Percentiles rank a stretch among this genome's conserved stretches.
Evolutionary conservation across 2,113 vertebrate genomes (phyloP).

Genomic region (Corythaeola cristata): DNA sequence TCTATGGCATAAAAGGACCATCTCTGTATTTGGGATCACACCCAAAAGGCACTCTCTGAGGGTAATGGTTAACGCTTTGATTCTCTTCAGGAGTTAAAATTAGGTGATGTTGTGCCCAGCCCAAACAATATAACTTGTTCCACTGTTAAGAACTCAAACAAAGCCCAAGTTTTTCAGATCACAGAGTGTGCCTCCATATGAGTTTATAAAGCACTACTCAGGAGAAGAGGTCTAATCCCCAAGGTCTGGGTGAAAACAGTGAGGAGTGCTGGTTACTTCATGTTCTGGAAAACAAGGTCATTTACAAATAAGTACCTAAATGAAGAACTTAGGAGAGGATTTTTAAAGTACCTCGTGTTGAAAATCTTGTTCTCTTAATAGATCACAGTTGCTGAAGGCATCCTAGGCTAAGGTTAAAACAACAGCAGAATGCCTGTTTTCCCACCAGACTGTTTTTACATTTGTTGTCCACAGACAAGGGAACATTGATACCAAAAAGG

Average conservation of each 20-base stretch:
- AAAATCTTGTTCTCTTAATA: not conserved
- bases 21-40: not conserved
- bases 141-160: not conserved
- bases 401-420: not conserved
- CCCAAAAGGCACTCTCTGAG: not conserved
- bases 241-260: not conserved
- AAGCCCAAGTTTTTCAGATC: not conserved
- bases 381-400: not conserved
- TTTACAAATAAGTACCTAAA: not conserved
- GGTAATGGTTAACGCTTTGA: not conserved
- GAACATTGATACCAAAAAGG: not conserved
- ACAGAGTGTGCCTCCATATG: not conserved
- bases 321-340: not conserved
- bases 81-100: not conserved
- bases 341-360: not conserved
- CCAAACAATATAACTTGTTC: not conserved
- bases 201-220: not conserved
- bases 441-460: not conserved
- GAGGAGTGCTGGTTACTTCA: not conserved
- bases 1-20: not conserved
- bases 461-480: not conserved
- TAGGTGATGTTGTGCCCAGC: not conserved
- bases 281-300: not conserved
- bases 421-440: not conserved
- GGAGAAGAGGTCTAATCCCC: not conserved